Evolutionary conservation across 1,140 invertebrate species (phyloP).

Genomic region (Rhagoletis pomonella): DNA sequence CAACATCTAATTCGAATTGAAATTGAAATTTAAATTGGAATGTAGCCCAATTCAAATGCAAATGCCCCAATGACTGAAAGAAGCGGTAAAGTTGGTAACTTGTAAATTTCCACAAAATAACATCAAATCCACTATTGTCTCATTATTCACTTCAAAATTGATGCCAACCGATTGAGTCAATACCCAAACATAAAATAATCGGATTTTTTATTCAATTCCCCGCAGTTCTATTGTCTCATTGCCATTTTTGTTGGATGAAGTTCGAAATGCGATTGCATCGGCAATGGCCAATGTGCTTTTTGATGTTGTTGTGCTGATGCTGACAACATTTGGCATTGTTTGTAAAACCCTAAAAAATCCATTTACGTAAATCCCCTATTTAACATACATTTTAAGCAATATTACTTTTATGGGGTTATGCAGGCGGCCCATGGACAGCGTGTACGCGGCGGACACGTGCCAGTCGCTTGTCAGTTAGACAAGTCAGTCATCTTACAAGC

Average conservation of each 20-base stretch:
- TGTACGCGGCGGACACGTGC: background rate
- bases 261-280: background rate
- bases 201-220: conserved; percentile 52
- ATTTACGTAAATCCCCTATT: conserved; percentile 53
- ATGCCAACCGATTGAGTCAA: conserved; percentile 38
- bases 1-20: too few relatives aligned
- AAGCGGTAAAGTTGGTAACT: conserved; percentile 4
- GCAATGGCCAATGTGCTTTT: background rate
- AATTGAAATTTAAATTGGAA: background rate
- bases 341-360: conserved; percentile 25
- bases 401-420: conserved; percentile 41
- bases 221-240: background rate
- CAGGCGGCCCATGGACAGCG: background rate
- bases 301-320: background rate
- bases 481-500: conserved; percentile 3
- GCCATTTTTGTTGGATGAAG: conserved; percentile 15
- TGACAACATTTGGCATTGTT: conserved; percentile 36
- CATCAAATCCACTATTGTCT: conserved; percentile 54
- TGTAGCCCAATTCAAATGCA: conserved; percentile 23
- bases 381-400: conserved; percentile 52
- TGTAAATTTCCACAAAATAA: conserved; percentile 51
- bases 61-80: background rate
- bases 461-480: background rate
- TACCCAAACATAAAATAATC: background rate
- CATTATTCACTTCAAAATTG: conserved; percentile 55